Evolutionary conservation across 2,888 invertebrate genomes (phyloP), one percentile per base, ranked within the genome.

Genomic region (Creontiades dilutus): DNA sequence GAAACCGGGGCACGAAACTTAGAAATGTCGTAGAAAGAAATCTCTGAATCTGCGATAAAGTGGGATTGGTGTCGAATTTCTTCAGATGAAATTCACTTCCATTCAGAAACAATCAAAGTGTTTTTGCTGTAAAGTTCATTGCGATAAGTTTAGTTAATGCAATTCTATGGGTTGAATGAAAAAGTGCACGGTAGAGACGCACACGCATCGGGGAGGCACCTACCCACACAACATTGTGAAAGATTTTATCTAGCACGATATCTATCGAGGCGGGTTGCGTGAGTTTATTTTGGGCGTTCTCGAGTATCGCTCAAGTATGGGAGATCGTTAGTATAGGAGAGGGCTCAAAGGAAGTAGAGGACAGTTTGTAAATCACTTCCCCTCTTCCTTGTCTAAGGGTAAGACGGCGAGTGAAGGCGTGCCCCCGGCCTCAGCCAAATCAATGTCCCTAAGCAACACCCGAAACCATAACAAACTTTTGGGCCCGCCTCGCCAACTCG

Each of bases 401-500:
- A 52, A 82, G 80, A 46, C 82, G 48, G 23, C 68, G 68, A 13
- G 19, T 28, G 82, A 82, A 82, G 82, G 82, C 82, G 82, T 82
- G 82, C 82, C 52, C 68, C 7, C 11, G 68, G 68, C 68, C 68
- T 16, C 48, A 82, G 52, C 82, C 52, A 82, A 85, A 86, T 86
- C 86, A 86, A 86, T 86, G 86, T 86, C 86, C 86, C 86, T 86
- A 86, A 86, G 86, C 86, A 86, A 86, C 86, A 86, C 37, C 75
- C 86, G 75, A 86, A 46, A 23, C 75, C 86, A 86, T 86, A 86
- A 86, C 86, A 86, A 86, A 86, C 86, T 68, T 86, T 52, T 23
- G 52, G n/a, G 48, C 52, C 52, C 82, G 82, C 47, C 82, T 82
- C 23, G 82, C 19, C 52, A 52, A 12, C 37, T 37, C 37, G 37